phyloP scores from a whole-genome alignment of 2,888 invertebrate species.

The Macropis europaea region DNA sequence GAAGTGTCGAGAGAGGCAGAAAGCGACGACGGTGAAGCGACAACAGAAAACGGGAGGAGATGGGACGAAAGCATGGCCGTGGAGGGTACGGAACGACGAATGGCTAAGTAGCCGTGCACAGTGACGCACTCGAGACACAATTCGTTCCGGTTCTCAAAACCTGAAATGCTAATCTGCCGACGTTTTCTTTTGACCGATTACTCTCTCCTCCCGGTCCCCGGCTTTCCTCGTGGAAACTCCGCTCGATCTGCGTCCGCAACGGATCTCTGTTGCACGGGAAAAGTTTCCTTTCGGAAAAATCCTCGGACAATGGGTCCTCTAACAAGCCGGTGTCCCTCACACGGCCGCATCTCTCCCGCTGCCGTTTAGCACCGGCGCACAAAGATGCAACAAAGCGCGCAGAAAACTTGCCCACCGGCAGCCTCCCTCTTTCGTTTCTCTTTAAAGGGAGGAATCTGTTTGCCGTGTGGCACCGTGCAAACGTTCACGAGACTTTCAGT shows the following conservation, averaged over 20 bases:
- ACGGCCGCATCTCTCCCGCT: conserved; percentile 24
- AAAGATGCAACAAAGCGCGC: conserved; percentile 68
- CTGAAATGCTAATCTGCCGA: conserved; percentile 70
- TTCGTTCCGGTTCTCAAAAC: conserved; percentile 64
- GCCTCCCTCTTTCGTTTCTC: conserved; percentile 51
- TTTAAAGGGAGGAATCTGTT: conserved; percentile 43
- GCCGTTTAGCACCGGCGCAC: conserved; percentile 76
- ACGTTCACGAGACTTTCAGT: conserved; percentile 60
- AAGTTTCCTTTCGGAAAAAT: conserved; percentile 51
- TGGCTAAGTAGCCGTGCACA: conserved; percentile 45
- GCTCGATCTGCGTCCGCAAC: conserved; percentile 29
- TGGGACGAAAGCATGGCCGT: conserved; percentile 22
- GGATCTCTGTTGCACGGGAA: too few relatives aligned
- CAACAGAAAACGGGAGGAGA: conserved; percentile 4
- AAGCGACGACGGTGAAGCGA: conserved; percentile 12
- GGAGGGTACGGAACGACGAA: conserved; percentile 25
- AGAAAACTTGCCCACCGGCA: conserved; percentile 57
- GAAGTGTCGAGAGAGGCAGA: conserved; percentile 4
- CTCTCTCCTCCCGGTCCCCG: conserved; percentile 14
- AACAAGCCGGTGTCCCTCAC: conserved; percentile 72
- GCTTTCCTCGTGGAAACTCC: conserved; percentile 41
- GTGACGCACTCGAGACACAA: conserved; percentile 65
- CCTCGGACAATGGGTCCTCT: conserved; percentile 70
- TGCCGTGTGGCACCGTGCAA: conserved; percentile 58
- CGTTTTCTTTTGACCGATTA: conserved; percentile 49